phyloP scores from a whole-genome alignment of 2,113 vertebrate genomes.

The Lates calcarifer region DNA sequence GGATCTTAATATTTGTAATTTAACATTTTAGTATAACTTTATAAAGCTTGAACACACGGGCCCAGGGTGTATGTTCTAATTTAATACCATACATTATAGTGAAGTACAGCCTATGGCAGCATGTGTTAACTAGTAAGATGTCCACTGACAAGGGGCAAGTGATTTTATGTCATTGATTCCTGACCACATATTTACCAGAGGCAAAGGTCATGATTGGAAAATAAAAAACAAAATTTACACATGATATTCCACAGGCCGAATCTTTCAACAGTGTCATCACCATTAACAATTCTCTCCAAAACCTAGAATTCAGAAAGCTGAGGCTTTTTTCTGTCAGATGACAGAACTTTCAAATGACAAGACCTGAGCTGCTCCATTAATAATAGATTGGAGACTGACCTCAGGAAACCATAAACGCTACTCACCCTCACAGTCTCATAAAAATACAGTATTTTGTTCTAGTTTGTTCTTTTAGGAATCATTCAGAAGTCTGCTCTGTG shows the following conservation, averaged over 20 bases:
- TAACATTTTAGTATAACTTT: background rate
- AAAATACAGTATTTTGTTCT: slow-evolving; percentile 18
- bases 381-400: slow-evolving; percentile 25
- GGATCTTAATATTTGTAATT: background rate
- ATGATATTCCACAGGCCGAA: background rate
- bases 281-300: slow-evolving; percentile 2
- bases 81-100: background rate
- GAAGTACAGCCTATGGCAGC: slow-evolving; percentile 20
- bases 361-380: slow-evolving; percentile 32
- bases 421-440: background rate
- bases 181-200: slow-evolving; percentile 44
- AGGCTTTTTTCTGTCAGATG: background rate
- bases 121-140: slow-evolving; percentile 46
- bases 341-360: slow-evolving; percentile 38
- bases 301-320: background rate
- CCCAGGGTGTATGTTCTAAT: background rate
- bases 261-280: slow-evolving; percentile 1
- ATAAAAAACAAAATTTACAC: slow-evolving; percentile 44
- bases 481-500: slow-evolving; percentile 4
- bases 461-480: slow-evolving; percentile 29
- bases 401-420: slow-evolving; percentile 2
- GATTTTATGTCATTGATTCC: slow-evolving; percentile 46
- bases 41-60: background rate
- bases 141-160: slow-evolving; percentile 29
- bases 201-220: slow-evolving; percentile 53